Evolutionary conservation across 1,140 invertebrate genomes (phyloP).

Genomic region (Drosophila arawakana): DNA sequence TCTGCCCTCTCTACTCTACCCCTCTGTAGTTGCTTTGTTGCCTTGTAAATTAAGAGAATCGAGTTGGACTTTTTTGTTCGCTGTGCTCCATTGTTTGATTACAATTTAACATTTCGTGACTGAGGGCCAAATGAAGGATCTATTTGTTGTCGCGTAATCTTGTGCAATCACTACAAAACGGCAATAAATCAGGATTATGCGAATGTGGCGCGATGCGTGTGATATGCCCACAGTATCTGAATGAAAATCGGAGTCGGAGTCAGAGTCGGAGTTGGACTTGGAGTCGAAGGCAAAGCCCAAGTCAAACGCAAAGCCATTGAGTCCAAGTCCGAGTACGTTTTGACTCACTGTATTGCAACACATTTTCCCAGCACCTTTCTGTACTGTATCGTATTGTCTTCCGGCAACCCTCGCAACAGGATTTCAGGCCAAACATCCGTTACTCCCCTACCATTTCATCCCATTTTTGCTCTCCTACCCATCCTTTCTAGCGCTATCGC

Average conservation of each 20-base stretch:
- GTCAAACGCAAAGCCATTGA: slow-evolving; percentile 44
- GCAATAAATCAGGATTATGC: slow-evolving; percentile 84
- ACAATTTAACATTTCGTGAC: slow-evolving; percentile 82
- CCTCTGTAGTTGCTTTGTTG: slow-evolving; percentile 27
- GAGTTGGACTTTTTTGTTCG: slow-evolving; percentile 48
- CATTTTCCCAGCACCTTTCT: slow-evolving; percentile 54
- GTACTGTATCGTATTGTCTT: neutral
- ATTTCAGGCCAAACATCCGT: slow-evolving; percentile 23
- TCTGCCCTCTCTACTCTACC: neutral
- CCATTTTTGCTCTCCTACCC: neutral
- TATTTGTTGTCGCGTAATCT: slow-evolving; percentile 83
- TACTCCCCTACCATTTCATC: slow-evolving; percentile 4
- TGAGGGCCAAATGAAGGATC: slow-evolving; percentile 79
- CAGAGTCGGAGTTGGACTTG: too few relatives aligned
- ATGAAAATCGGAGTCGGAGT: too few relatives aligned
- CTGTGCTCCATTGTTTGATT: slow-evolving; percentile 73
- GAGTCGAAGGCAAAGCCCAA: slow-evolving; percentile 14
- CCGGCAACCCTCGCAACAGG: slow-evolving; percentile 40
- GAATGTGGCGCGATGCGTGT: slow-evolving; percentile 80
- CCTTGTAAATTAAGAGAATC: slow-evolving; percentile 74
- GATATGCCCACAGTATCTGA: slow-evolving; percentile 37
- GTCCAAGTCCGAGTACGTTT: slow-evolving; percentile 9
- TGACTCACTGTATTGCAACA: neutral
- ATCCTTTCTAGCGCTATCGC: slow-evolving; percentile 23
- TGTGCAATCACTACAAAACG: slow-evolving; percentile 83